These are phyloP conservation scores for Sthenelais limicola DNA, from an alignment of 2,888 invertebrate genomes.

Conservation along the genomic window DNA sequence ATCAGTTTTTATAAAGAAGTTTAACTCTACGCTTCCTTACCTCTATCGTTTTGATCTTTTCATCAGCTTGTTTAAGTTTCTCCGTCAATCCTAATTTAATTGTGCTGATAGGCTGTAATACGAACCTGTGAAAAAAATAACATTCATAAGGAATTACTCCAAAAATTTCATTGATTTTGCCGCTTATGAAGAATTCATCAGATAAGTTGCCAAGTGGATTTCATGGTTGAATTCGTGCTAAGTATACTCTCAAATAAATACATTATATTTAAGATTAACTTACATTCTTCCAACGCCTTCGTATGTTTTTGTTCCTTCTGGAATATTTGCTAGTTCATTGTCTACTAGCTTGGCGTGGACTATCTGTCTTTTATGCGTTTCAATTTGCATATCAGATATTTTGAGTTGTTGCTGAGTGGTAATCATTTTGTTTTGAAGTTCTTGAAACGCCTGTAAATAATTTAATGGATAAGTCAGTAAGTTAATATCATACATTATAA, in stretches of 20 bases:
- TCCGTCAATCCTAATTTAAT: slow-evolving; percentile 79
- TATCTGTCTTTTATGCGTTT: slow-evolving; percentile 79
- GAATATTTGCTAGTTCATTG: slow-evolving; percentile 77
- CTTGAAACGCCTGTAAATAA: slow-evolving; percentile 82
- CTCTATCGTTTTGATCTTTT: slow-evolving; percentile 80
- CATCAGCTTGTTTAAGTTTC: slow-evolving; percentile 75
- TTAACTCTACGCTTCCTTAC: no score
- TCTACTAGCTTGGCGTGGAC: slow-evolving; percentile 83
- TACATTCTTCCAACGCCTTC: slow-evolving; percentile 88
- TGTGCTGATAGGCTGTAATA: slow-evolving; percentile 79
- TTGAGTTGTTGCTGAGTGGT: slow-evolving; percentile 86
- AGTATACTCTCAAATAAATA: not conserved
- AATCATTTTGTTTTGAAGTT: slow-evolving; percentile 86
- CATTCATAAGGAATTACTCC: no score
- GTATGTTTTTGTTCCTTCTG: slow-evolving; percentile 80
- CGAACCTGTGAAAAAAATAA: slow-evolving; percentile 76
- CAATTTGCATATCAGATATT: slow-evolving; percentile 84
- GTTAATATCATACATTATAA: no score
- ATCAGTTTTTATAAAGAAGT: no score
- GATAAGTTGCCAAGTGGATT: not conserved
- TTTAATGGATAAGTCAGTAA: no score
- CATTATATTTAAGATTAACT: slow-evolving; percentile 54
- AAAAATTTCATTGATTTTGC: no score
- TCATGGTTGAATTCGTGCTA: not conserved
- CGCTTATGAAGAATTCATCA: not conserved